Base-by-base conservation (phyloP, 2,113 vertebrate species). In the Benitochromis conjunctus region DNA sequence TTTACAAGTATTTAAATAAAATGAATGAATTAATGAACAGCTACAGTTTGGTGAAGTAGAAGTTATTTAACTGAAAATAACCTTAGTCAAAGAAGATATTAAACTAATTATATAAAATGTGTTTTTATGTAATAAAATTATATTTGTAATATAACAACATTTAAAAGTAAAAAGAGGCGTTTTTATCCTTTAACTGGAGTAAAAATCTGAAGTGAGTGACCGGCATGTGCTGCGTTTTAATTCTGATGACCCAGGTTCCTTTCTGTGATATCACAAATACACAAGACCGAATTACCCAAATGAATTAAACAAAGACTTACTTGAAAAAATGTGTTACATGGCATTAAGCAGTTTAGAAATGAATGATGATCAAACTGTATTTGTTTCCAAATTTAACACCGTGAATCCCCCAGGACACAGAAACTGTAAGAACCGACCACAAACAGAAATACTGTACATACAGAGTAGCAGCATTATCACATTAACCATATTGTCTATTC, bases 301-400 rank as follows among this genome's bases (percentile, higher is more conserved):
- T 29, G 13, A 58, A 16, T 13, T 29, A 29, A 57, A 26, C 4
- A 16, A 16, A 29, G 24, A 58, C 24, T 58, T 31, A 57, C 0
- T 16, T 8, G 29, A 58, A 58, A 4, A 16, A 16, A 16, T 58
- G 13, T 29, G 31, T 58, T 31, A 26, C 7, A 16, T 29, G 26
- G 0, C 56, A 58, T 29, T 31, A 31, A 14, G 2, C 26, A 58
- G 26, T 31, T 31, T 18, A 14, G 31, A 58, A 9, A 18, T 58
- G 24, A 58, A 9, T 31, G 14, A 18, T 18, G 14, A 58, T 18
- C 0, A 58, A 0, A 58, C 57, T 18, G 3, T 58, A 13, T 31
- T 60, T 7, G 14, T 60, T 31, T 60, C 57, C 24, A 9, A 29
- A 58, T 58, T 7, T 26, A 58, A 58, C 31, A 31, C 31, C n/a